Evolutionary conservation across 2,113 vertebrate species (phyloP).

Genomic region (Butorides virescens): DNA sequence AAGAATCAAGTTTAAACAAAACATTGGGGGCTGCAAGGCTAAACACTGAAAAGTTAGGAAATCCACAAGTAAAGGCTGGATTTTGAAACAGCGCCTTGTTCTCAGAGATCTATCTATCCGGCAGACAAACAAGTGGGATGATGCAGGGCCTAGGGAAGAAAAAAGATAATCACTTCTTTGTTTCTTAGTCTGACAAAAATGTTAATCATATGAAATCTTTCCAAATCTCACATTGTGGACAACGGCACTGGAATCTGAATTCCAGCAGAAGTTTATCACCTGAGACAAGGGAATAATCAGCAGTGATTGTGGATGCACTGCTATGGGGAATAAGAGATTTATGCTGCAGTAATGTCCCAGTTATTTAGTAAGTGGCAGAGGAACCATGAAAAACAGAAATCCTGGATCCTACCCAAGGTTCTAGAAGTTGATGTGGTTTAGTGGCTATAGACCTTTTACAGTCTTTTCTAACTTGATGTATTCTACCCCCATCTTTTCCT

Average conservation of each 20-base stretch:
- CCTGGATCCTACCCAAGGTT: not conserved
- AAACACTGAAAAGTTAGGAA: not conserved
- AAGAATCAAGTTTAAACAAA: not conserved
- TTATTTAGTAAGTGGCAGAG: not conserved
- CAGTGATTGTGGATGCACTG: not conserved
- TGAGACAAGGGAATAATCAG: not conserved
- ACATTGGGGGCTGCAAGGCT: not conserved
- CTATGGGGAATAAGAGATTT: not conserved
- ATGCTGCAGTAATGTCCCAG: rapidly evolving
- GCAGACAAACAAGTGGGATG: not conserved
- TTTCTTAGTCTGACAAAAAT: slow-evolving; percentile 45
- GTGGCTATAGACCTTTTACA: not conserved
- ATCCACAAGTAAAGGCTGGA: not conserved
- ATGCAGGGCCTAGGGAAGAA: not conserved
- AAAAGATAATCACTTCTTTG: slow-evolving; percentile 1
- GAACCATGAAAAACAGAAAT: not conserved
- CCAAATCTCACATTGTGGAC: not conserved
- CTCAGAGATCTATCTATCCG: not conserved
- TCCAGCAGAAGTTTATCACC: not conserved
- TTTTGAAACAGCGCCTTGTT: not conserved
- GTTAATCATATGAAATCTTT: slow-evolving; percentile 1
- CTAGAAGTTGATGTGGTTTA: not conserved
- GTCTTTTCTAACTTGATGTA: not conserved
- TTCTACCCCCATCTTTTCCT: not conserved
- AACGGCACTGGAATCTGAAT: not conserved